Conservation (phyloP, 2,797 vertebrate genomes). For the Coluber constrictor region DNA sequence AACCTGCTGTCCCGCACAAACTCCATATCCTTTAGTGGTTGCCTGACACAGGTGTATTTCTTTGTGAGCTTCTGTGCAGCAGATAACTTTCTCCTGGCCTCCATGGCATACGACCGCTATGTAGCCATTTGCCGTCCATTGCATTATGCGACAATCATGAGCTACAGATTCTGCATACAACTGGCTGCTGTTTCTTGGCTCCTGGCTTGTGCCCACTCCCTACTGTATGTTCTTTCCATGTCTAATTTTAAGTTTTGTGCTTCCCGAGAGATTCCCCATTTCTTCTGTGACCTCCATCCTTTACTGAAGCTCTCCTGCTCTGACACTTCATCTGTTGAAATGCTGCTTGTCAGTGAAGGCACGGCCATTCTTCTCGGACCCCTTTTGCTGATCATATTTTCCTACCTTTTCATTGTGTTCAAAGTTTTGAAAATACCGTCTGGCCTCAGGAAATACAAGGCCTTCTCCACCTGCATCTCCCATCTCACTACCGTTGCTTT, state of each 20-base stretch:
- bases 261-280: slow-evolving; percentile 54
- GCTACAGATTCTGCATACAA: background rate
- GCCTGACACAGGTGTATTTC: slow-evolving; percentile 54
- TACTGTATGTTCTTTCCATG: slow-evolving; percentile 42
- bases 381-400: slow-evolving; percentile 51
- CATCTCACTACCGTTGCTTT: slow-evolving; percentile 49
- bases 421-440: slow-evolving; percentile 51
- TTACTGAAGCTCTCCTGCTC: slow-evolving; percentile 60
- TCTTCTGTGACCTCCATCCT: slow-evolving; percentile 60
- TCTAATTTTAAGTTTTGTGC: slow-evolving; percentile 54
- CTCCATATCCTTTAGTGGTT: slow-evolving; percentile 44
- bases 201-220: slow-evolving; percentile 23
- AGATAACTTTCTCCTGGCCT: slow-evolving; percentile 51
- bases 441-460: slow-evolving; percentile 43
- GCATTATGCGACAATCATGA: slow-evolving; percentile 16
- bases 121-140: slow-evolving; percentile 55
- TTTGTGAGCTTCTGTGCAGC: slow-evolving; percentile 52
- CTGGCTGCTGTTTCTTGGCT: background rate
- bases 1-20: slow-evolving; percentile 43
- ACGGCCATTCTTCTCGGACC: slow-evolving; percentile 44
- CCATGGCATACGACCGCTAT: slow-evolving; percentile 56
- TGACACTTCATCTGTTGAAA: slow-evolving; percentile 47
- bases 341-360: slow-evolving; percentile 44
- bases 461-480: slow-evolving; percentile 58
- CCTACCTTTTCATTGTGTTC: slow-evolving; percentile 44